Evolutionary conservation across 2,888 invertebrate species (phyloP), one percentile per base, ranked within the genome.

Genomic region (Hydriomena furcata): DNA sequence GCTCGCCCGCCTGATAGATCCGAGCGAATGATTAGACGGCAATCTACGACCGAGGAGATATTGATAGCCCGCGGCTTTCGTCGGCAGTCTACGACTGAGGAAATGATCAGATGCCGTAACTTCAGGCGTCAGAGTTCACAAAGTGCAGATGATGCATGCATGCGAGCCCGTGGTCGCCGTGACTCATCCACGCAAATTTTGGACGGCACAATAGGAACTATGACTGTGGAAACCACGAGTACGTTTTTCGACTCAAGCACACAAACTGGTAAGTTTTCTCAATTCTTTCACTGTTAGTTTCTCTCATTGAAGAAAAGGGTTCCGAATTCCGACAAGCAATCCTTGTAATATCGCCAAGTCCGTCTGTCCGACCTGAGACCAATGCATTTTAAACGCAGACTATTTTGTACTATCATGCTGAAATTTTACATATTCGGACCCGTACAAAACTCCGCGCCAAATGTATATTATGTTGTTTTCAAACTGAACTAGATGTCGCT

Each of bases 211-310:
- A 94, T 97, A 60, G 96, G 95, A 21, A 95, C 97, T 25, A 97
- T 97, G 97, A 97, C 97, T 0, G 96, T 97, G 17, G 97, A 97
- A 82, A 97, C 97, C 1, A 96, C 97, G 2, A 96, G 96, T 83
- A 97, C 97, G 0, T 96, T 97, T 82, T 97, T 97, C 77, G 97
- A 97, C 85, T 96, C 96, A 62, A 96, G 97, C 81, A 97, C 97
- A 17, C 97, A 97, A 89, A 97, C 97, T 77, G 97, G 97, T 97
- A 74, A 94, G 95, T 91, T 2, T 5, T 17, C 4, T 17, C 4
- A 17, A 17, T n/a, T n/a, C 17, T 2, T 17, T 17, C 4, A 8
- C 12, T 25, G 1, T 28, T 31, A 10, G 31, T 11, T 13, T 31
- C n/a, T 17, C 17, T 17, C 17, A 3, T 17, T 17, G 2, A 3